Evolutionary conservation across 2,888 invertebrate species (phyloP).

Genomic region (Allolobophora icterica): DNA sequence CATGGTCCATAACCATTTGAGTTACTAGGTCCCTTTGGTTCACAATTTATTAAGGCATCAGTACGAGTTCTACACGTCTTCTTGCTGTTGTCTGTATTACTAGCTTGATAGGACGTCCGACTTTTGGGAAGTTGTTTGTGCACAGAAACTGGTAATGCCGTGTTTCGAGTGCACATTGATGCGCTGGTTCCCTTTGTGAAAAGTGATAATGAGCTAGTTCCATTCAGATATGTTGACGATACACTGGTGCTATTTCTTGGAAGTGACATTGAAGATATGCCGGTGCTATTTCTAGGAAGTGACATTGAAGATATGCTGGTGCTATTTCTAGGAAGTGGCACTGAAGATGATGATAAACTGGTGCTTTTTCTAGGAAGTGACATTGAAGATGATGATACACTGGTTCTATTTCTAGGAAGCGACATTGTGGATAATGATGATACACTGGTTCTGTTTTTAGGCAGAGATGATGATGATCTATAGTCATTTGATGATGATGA

Average conservation of each 20-base stretch:
- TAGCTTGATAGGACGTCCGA: not conserved
- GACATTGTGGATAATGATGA: too few species aligned
- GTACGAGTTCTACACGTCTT: not conserved
- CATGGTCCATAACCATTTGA: not conserved
- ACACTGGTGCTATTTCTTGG: not conserved
- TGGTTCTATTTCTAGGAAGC: too few species aligned
- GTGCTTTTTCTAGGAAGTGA: conserved; percentile 7
- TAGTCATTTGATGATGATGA: not conserved
- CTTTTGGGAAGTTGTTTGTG: not conserved
- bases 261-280: too few species aligned
- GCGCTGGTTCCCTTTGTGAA: not conserved
- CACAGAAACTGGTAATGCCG: not conserved
- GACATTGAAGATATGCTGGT: not conserved
- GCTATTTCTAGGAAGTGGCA: not conserved
- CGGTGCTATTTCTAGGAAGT: too few species aligned
- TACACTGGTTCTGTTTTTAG: too few species aligned
- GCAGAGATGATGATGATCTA: not conserved
- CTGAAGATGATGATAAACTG: not conserved
- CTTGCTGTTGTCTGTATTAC: not conserved
- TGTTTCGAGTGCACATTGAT: not conserved
- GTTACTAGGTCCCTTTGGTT: not conserved
- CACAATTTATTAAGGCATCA: not conserved
- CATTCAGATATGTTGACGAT: not conserved
- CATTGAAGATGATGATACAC: not conserved
- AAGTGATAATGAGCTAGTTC: not conserved